Conservation (phyloP, 1,140 invertebrate genomes). For the Pseudoatta argentina region DNA sequence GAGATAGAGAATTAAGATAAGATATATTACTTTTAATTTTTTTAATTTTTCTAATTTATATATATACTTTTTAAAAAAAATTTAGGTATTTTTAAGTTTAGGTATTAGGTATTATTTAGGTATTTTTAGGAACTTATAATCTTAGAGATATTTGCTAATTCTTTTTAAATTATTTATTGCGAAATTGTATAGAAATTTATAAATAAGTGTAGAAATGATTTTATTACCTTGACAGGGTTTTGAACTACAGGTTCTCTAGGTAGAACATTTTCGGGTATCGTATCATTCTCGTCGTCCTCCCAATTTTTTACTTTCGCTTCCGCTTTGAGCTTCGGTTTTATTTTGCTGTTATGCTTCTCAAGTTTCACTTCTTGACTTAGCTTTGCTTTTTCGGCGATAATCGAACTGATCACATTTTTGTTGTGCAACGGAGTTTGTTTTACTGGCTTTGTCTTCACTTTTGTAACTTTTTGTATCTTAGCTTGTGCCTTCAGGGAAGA, state of each 20-base stretch:
- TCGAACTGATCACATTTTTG: slow-evolving; percentile 84
- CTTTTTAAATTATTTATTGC: background rate
- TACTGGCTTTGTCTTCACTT: slow-evolving; percentile 78
- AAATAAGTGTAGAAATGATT: background rate
- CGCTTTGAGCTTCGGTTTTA: slow-evolving; percentile 90
- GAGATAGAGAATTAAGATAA: background rate
- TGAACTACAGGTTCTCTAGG: slow-evolving; percentile 11
- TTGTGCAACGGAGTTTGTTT: slow-evolving; percentile 84
- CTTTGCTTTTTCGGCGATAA: slow-evolving; percentile 84
- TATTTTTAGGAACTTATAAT: background rate
- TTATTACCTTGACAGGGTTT: slow-evolving; percentile 54
- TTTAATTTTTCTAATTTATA: background rate
- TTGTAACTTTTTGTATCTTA: slow-evolving; percentile 77
- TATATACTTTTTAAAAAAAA: background rate
- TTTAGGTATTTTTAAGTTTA: background rate
- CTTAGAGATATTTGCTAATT: background rate
- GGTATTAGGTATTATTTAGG: background rate
- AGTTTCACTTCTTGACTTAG: slow-evolving; percentile 79
- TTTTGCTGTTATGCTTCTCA: slow-evolving; percentile 86
- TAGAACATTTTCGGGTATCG: slow-evolving; percentile 70
- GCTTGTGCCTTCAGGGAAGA: slow-evolving; percentile 72
- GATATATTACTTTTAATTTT: background rate
- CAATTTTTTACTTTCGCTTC: slow-evolving; percentile 89
- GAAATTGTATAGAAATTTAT: background rate
- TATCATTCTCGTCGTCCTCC: slow-evolving; percentile 85